Base-by-base conservation (phyloP, 92 coral and sea anemone genomes). In the Zoanthus sociatus region DNA sequence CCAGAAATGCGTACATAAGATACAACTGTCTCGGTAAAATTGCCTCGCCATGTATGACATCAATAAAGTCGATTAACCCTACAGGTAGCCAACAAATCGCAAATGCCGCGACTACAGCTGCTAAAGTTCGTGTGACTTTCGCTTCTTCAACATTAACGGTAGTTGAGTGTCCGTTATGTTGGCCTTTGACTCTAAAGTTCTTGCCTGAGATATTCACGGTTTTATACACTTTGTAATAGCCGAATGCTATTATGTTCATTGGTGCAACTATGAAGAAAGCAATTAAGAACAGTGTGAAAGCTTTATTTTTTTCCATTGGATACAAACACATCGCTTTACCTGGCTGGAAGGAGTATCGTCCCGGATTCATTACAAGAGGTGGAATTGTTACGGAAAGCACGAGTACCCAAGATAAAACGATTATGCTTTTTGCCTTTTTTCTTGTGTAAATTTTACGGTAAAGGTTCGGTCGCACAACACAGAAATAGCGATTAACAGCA, bases 11-110 rank as follows among this genome's bases (percentile, higher is more conserved):
- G 87, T 94, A 94, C 14, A 86, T 46, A 30, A 94, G 78, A 79
- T 94, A 92, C 18, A 53, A 92, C 46, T 77, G 85, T 67, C 97
- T 76, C 71, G 92, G 91, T 11, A 86, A 86, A 6, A 85, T 74
- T 31, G 92, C 84, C 17, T 79, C 26, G 17, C 93, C 93, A 18
- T 75, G 88, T n/a, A 84, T 60, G 0, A 91, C 90, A 54, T 92
- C 95, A 18, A 92, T 79, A 61, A 54, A 64, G 48, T 94, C 95
- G 3, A 92, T 90, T 5, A 90, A 77, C 9, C 88, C 83, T 11
- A 94, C 78, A 18, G 95, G 97, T 79, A 94, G 78, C 93, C 97
- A 94, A 42, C 95, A 94, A 76, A 84, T 33, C 0, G 91, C 84
- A 76, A 91, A 94, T 30, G 95, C 93, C 1, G 82, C 90, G 60